Evolutionary conservation across 2,113 vertebrate genomes (phyloP), one percentile per base, ranked within the genome.

Genomic region (Thomomys bottae): DNA sequence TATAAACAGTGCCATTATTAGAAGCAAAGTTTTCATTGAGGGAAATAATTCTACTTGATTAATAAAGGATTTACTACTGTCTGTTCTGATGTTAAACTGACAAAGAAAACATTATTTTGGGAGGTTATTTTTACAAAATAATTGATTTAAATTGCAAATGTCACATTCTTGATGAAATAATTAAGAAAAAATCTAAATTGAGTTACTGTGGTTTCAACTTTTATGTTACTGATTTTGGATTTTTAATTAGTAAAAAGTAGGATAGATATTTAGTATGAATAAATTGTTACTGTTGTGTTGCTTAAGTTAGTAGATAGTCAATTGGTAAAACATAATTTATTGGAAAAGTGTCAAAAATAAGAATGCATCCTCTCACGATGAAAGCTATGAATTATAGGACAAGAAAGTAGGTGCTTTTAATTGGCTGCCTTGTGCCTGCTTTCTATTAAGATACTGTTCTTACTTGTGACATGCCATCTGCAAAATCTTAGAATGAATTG

Each of bases 101-200:
- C 45, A 59, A 72, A 42, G 15, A 26, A 86, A 32, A 54, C 11
- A 67, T 26, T 91, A 63, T 90, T 92, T 86, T 84, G 77, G 61
- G 18, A 94, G 21, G 30, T 77, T 67, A 87, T 64, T 91, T 95
- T 89, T 28, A 92, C 11, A 28, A 77, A 80, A 70, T 91, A 87
- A 73, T 54, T 91, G 24, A 12, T n/a, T 95, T 81, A 21, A 84
- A 91, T 81, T 81, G 30, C 42, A 32, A 9, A 66, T 64, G 23
- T n/a, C 54, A 83, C n/a, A 78, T 86, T 94, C 59, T 40, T 83
- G 28, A 76, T 80, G 18, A 36, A 54, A 23, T 66, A 79, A 88
- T 23, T 72, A 82, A 71, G 40, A 8, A 30, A 30, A 85, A 45
- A 36, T 8, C 77, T 76, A 63, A 20, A 84, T 84, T 68, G 26